A percentile compares a stretch with the other conserved stretches of the same genome.
Conservation (phyloP, 1,140 invertebrate genomes). For the Luehdorfia chinensis region DNA sequence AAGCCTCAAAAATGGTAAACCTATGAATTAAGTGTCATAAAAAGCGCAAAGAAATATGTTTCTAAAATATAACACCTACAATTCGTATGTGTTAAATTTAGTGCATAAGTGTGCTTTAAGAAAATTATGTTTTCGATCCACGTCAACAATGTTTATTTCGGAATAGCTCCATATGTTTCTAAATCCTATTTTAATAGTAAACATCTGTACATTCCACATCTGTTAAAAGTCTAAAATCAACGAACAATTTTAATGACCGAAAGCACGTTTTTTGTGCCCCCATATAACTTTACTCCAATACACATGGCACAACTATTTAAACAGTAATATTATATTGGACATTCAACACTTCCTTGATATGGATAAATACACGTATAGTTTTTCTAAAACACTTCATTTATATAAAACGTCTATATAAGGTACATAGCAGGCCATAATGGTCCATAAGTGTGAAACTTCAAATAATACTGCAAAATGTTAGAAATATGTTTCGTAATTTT, state of each 20-base stretch:
- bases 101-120: too few relatives aligned
- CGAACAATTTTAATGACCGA: conserved; percentile 28
- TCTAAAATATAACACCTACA: neutral
- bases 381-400: conserved; percentile 50
- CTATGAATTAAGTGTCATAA: conserved; percentile 8
- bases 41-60: conserved; percentile 5
- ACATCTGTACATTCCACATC: conserved; percentile 20
- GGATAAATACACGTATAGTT: conserved; percentile 54
- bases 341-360: conserved; percentile 52
- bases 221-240: conserved; percentile 27
- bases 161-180: conserved; percentile 11
- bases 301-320: conserved; percentile 34
- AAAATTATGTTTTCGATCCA: conserved; percentile 9
- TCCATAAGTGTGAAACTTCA: conserved; percentile 33
- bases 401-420: conserved; percentile 43
- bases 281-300: conserved; percentile 27
- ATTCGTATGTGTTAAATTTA: too few relatives aligned
- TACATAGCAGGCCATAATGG: conserved; percentile 41
- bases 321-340: conserved; percentile 43
- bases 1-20: conserved; percentile 19
- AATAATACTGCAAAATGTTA: conserved; percentile 42
- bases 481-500: conserved; percentile 18
- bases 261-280: conserved; percentile 27
- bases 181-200: conserved; percentile 12
- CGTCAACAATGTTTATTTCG: conserved; percentile 2